Conservation (phyloP, 2,113 vertebrate genomes). For the Oostethus manadensis region DNA sequence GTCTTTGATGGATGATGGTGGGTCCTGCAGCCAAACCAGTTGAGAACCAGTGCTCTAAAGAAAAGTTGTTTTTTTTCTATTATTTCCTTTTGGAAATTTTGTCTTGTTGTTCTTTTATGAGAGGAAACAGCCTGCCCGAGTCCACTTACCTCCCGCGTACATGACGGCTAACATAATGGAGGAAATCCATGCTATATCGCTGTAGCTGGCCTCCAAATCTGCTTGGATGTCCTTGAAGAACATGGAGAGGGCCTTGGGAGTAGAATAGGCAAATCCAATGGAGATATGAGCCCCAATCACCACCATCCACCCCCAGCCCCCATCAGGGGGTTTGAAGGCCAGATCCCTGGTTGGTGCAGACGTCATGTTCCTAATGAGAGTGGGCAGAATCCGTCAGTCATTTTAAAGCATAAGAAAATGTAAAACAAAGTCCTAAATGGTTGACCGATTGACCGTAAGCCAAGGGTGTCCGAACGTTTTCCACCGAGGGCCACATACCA, state of each 20-base stretch:
- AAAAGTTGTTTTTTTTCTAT: too few species aligned
- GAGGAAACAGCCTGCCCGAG: not conserved
- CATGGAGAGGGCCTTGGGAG: conserved; percentile 77
- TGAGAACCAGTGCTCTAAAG: too few species aligned
- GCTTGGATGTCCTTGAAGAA: conserved; percentile 81
- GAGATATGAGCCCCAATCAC: conserved; percentile 75
- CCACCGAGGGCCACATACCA: too few species aligned
- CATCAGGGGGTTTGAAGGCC: conserved; percentile 64
- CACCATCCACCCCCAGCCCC: conserved; percentile 78
- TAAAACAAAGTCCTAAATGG: not conserved
- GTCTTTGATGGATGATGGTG: too few species aligned
- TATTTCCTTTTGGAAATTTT: too few species aligned
- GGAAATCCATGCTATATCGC: conserved; percentile 74
- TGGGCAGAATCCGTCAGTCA: not conserved
- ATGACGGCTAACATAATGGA: conserved; percentile 78
- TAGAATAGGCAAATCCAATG: conserved; percentile 78
- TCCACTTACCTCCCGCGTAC: conserved; percentile 75
- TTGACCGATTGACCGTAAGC: too few species aligned
- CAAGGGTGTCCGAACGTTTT: too few species aligned
- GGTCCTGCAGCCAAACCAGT: too few species aligned
- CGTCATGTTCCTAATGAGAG: conserved; percentile 59
- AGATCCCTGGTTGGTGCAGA: conserved; percentile 7
- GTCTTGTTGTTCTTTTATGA: not conserved
- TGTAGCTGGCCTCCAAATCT: conserved; percentile 73
- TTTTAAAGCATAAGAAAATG: not conserved